A percentile compares a stretch with the other conserved stretches of the same genome.
Conservation (phyloP, 2,797 vertebrate genomes). For the Limnodromus scolopaceus region DNA sequence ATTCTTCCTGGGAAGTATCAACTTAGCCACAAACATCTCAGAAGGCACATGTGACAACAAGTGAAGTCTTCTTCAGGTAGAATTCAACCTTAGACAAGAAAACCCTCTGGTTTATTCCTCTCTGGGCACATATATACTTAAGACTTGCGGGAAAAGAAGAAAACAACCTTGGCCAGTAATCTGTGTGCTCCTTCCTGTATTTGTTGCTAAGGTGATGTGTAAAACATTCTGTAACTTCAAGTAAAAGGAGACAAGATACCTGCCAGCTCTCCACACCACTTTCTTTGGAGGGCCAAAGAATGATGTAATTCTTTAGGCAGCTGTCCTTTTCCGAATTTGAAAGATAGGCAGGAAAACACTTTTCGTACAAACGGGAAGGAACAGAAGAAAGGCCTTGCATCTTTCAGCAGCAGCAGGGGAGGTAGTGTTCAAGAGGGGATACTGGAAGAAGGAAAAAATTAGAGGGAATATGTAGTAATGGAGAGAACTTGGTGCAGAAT, state of each 20-base stretch:
- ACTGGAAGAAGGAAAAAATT: not conserved
- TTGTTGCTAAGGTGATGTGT: not conserved
- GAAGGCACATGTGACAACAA: not conserved
- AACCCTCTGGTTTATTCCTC: not conserved
- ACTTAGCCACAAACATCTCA: not conserved
- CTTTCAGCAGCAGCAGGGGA: not conserved
- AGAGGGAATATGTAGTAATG: not conserved
- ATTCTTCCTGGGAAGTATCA: not conserved
- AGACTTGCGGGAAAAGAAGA: not conserved
- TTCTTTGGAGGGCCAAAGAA: not conserved
- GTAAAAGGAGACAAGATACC: conserved; percentile 3
- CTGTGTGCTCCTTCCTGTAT: not conserved
- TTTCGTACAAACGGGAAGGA: not conserved
- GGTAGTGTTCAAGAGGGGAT: not conserved
- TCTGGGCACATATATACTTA: not conserved
- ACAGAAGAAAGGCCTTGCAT: not conserved
- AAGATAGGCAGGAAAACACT: not conserved
- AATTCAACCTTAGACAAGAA: not conserved
- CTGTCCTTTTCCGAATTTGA: not conserved
- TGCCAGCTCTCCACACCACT: not conserved
- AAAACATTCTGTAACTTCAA: not conserved
- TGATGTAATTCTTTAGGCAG: not conserved
- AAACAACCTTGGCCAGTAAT: not conserved
- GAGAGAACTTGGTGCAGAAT: not conserved
- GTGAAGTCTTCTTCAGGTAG: not conserved